Conservation (phyloP, 2,888 invertebrate species). For the Caenorhabditis macrosperma region DNA sequence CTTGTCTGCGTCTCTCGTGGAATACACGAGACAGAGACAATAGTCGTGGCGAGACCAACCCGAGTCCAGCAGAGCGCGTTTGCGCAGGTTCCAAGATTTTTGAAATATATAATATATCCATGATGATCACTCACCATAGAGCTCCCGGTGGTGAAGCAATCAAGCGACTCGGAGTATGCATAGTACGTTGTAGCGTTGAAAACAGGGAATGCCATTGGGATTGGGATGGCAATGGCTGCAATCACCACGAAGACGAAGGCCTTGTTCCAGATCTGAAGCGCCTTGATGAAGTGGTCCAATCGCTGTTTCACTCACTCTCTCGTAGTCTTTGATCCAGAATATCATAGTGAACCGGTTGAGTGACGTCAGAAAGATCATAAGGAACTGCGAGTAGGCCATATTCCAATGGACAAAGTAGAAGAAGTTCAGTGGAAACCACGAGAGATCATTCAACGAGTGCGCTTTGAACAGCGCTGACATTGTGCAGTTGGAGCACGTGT, state of each 20-base stretch:
- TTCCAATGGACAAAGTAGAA: constrained; percentile 49
- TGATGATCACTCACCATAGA: constrained; percentile 1
- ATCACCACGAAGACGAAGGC: constrained; percentile 2
- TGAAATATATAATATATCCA: no score
- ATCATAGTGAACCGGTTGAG: constrained; percentile 50
- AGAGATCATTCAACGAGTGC: constrained; percentile 15
- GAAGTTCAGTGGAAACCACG: constrained; percentile 41
- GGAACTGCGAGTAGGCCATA: constrained; percentile 51
- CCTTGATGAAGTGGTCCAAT: no score
- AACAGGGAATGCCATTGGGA: constrained; percentile 21
- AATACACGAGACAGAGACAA: no score
- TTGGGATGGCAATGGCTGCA: not conserved
- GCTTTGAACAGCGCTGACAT: constrained; percentile 37
- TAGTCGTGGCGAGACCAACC: no score
- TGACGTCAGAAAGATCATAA: constrained; percentile 43
- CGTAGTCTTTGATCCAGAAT: constrained; percentile 29
- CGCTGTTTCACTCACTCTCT: constrained; percentile 27
- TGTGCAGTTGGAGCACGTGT: constrained; percentile 43
- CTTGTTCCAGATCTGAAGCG: constrained; percentile 31
- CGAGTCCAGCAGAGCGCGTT: no score
- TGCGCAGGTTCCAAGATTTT: no score
- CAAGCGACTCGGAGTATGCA: constrained; percentile 24
- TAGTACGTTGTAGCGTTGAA: constrained; percentile 22
- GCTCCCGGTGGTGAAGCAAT: constrained; percentile 32
- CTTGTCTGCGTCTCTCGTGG: no score